Evolutionary conservation across 1,140 invertebrate species (phyloP).

Genomic region (Myzus persicae): DNA sequence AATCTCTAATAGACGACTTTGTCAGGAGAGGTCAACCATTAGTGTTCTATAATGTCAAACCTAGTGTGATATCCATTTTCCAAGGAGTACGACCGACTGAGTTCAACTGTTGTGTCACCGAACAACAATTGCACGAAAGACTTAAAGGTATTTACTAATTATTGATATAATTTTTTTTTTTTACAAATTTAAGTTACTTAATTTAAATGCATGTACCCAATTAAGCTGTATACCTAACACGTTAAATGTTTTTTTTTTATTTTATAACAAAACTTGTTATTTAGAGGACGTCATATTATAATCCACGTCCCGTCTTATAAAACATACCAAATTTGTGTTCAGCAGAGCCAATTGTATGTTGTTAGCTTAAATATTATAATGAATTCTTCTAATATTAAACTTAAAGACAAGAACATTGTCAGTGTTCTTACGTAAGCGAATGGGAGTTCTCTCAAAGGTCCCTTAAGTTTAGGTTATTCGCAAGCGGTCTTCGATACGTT

Average conservation of each 20-base stretch:
- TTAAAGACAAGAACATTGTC: neutral
- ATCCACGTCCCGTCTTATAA: neutral
- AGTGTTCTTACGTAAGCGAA: too few relatives aligned
- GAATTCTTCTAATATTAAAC: neutral
- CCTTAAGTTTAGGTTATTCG: neutral
- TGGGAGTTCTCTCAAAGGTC: too few relatives aligned
- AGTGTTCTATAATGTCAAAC: conserved; percentile 79
- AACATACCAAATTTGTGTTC: neutral
- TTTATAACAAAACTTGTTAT: too few relatives aligned
- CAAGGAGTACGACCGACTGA: conserved; percentile 74
- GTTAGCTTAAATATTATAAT: neutral
- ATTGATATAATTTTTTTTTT: neutral
- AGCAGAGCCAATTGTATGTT: neutral
- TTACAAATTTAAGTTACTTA: neutral
- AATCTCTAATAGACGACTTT: conserved; percentile 78
- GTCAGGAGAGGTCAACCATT: conserved; percentile 75
- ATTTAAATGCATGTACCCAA: too few relatives aligned
- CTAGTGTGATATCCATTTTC: conserved; percentile 74
- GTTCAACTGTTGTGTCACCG: conserved; percentile 72
- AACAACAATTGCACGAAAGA: conserved; percentile 71
- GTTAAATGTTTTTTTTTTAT: too few relatives aligned
- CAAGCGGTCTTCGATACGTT: neutral
- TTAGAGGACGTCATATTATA: neutral
- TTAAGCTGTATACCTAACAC: too few relatives aligned
- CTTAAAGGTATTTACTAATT: conserved; percentile 64